Conservation (phyloP, 37 sponge, comb jelly and placozoan species). For the Ephydatia muelleri region DNA sequence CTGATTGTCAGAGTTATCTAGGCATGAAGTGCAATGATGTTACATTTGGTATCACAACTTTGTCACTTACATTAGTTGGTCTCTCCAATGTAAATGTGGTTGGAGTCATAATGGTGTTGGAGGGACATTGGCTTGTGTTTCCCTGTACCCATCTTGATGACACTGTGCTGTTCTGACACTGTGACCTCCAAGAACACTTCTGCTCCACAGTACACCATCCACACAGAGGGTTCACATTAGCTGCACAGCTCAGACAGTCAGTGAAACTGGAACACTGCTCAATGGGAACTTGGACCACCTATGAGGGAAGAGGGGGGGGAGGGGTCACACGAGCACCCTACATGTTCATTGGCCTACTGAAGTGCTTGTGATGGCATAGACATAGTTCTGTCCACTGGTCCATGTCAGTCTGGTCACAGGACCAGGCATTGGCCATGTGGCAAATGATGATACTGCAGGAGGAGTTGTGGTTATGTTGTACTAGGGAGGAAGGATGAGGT, state of each 20-base stretch:
- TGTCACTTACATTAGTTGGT: constrained; percentile 16
- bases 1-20: constrained; percentile 23
- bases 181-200: constrained; percentile 74
- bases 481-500: background rate
- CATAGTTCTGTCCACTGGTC: constrained; percentile 51
- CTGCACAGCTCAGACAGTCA: constrained; percentile 51
- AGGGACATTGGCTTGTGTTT: constrained; percentile 11
- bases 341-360: constrained; percentile 17
- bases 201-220: constrained; percentile 92
- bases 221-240: constrained; percentile 69
- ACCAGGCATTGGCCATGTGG: constrained; percentile 18
- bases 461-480: background rate
- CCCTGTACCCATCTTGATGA: constrained; percentile 42
- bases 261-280: constrained; percentile 53
- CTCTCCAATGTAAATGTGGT: constrained; percentile 19
- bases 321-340: background rate
- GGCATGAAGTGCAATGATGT: background rate
- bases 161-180: constrained; percentile 62
- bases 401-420: constrained; percentile 30
- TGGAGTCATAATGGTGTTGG: constrained; percentile 17
- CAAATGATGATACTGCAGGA: background rate
- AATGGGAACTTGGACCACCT: constrained; percentile 50
- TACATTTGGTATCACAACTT: background rate
- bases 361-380: constrained; percentile 31
- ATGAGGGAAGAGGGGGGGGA: background rate